Evolutionary conservation across 2,797 vertebrate genomes (phyloP), one percentile per base, ranked within the genome.

Genomic region (Triplophysa yarkandensis): DNA sequence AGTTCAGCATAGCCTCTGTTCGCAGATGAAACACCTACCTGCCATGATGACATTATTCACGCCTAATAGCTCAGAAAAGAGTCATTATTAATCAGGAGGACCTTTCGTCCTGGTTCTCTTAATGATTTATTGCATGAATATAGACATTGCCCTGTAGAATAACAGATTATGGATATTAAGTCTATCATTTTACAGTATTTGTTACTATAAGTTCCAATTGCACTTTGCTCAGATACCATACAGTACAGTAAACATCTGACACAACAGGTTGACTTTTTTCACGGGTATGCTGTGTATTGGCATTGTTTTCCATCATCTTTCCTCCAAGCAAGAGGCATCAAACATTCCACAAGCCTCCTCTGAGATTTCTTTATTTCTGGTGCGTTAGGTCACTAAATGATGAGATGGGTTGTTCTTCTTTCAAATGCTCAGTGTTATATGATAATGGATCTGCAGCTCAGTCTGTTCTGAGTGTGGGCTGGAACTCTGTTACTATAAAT

Each of bases 391-490:
- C 60, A 57, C 64, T 62, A 57, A 43, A 28, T n/a, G 39, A 68
- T 82, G 83, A 83, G 71, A 85, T 86, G 82, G 84, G 78, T 80
- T 88, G 86, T 85, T 82, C 81, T n/a, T 70, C 61, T 81, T 77
- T 80, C 83, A 72, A 80, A 85, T 81, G 87, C 70, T 77, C 66
- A 73, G 50, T 85, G 85, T 86, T 87, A 87, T 85, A 88, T 85
- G 84, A 86, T 90, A 90, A 92, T 92, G 89, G 90, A 86, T 81
- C 82, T 57, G 71, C 86, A 81, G 76, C 83, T 77, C 84, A 46
- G 61, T 46, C 71, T 36, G 19, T n/a, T n/a, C n/a, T 65, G 68
- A 65, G 43, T 44, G 67, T 66, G 52, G 52, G 62, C 19, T 32
- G 55, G 44, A 54, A 54, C 48, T 76, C 55, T 64, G 55, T 68